phyloP scores from a whole-genome alignment of 1,140 invertebrate genomes.

The Nasonia giraulti region DNA sequence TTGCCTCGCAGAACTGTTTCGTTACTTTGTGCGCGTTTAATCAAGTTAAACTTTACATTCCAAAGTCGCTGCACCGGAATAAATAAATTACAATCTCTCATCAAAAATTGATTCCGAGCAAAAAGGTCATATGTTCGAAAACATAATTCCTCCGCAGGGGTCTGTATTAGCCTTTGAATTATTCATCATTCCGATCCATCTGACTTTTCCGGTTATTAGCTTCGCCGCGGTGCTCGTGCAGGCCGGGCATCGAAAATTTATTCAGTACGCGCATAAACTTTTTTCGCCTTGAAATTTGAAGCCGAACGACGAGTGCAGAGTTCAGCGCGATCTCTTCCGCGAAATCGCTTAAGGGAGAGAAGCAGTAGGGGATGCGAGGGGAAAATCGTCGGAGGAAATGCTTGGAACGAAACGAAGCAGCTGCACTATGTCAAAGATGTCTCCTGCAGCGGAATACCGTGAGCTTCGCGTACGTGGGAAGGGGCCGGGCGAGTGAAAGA shows the following conservation, averaged over 20 bases:
- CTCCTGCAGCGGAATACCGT: conserved; percentile 27
- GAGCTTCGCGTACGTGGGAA: conserved; percentile 22
- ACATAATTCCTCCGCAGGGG: neutral
- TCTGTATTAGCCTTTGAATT: neutral
- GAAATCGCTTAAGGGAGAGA: conserved; percentile 31
- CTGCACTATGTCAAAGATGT: conserved; percentile 43
- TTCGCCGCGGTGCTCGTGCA: neutral
- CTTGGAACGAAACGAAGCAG: conserved; percentile 38
- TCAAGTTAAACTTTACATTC: too few species aligned
- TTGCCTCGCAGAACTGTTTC: too few species aligned
- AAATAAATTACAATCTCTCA: too few species aligned
- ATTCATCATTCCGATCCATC: conserved; percentile 24
- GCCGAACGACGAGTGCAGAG: conserved; percentile 11
- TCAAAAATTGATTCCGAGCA: neutral
- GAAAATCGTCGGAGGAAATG: conserved; percentile 27
- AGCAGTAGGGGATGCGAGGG: conserved; percentile 30
- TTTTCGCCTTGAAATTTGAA: conserved; percentile 34
- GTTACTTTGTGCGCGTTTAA: too few species aligned
- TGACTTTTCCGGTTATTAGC: conserved; percentile 35
- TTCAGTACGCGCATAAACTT: conserved; percentile 42
- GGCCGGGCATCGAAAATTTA: conserved; percentile 32
- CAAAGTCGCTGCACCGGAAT: too few species aligned
- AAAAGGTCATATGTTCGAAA: neutral
- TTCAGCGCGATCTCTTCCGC: neutral
- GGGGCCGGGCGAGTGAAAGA: neutral